Evolutionary conservation across 2,888 invertebrate genomes (phyloP).

Genomic region (Drosophila meridiana): DNA sequence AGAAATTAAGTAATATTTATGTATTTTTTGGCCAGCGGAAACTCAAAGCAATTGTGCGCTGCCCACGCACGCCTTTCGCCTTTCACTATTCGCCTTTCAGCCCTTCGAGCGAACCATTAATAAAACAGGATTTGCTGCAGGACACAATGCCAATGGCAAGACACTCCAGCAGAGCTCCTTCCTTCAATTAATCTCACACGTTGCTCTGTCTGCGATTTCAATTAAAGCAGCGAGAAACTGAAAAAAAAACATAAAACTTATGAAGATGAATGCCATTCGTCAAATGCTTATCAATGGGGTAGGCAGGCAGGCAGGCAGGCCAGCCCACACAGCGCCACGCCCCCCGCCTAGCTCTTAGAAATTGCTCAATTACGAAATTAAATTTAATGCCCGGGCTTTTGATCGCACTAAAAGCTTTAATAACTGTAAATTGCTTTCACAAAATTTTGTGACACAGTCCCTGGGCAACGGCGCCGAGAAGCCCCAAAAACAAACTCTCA

Average conservation of each 20-base stretch:
- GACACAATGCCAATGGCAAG: conserved; percentile 36
- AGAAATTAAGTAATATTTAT: conserved; percentile 77
- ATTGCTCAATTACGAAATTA: conserved; percentile 79
- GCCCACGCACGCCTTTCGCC: conserved; percentile 22
- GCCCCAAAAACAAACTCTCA: not conserved
- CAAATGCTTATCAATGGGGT: conserved; percentile 59
- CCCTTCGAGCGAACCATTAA: conserved; percentile 60
- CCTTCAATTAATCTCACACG: conserved; percentile 50
- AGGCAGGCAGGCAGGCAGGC: too few relatives aligned
- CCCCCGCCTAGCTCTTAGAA: conserved; percentile 23
- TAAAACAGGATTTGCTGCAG: conserved; percentile 67
- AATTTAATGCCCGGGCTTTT: conserved; percentile 75
- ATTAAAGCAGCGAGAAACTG: conserved; percentile 53
- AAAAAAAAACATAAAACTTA: conserved; percentile 53
- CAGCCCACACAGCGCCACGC: not conserved
- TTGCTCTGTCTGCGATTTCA: conserved; percentile 70
- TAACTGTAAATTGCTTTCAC: conserved; percentile 80
- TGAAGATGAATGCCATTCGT: conserved; percentile 76
- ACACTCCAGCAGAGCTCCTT: not conserved
- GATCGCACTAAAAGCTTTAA: conserved; percentile 82
- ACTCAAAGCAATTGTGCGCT: conserved; percentile 43
- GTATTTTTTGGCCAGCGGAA: conserved; percentile 46
- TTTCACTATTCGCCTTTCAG: not conserved
- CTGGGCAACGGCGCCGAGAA: not conserved
- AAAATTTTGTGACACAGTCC: conserved; percentile 54